These are phyloP conservation scores for Arvicanthis niloticus DNA, from an alignment of 2,113 vertebrate genomes.

Conservation along the genomic window DNA sequence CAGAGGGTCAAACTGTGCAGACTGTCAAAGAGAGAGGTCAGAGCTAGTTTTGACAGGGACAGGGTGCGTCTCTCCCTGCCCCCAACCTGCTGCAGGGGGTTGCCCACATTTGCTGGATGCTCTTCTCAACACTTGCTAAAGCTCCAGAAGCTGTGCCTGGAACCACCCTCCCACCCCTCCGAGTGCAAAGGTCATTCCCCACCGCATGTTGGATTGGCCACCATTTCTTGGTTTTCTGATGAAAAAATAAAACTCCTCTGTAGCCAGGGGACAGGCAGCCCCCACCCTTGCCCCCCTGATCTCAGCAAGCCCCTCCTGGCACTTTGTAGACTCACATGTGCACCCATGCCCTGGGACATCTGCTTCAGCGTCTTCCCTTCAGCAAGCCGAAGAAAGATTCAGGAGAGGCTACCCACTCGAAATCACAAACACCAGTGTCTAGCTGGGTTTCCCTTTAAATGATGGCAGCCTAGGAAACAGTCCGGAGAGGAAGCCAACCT, in stretches of 20 bases:
- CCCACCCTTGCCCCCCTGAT: neutral
- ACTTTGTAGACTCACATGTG: neutral
- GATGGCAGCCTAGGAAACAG: neutral
- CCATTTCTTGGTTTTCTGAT: neutral
- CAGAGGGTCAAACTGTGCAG: neutral
- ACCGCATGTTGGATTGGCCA: no score
- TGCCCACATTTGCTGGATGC: neutral
- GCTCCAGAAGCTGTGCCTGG: neutral
- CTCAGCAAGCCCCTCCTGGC: neutral
- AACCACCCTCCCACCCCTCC: no score
- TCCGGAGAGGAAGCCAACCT: neutral
- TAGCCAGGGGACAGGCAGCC: accelerated
- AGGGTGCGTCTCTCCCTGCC: neutral
- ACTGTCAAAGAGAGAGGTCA: neutral
- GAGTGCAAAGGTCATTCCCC: neutral
- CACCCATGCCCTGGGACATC: neutral
- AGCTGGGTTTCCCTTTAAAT: neutral
- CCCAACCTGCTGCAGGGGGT: no score
- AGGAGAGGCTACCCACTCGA: no score
- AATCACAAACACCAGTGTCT: no score
- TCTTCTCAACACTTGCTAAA: no score
- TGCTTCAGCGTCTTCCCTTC: neutral
- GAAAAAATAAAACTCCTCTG: neutral
- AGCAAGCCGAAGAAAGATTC: neutral
- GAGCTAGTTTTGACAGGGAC: neutral